phyloP scores from a whole-genome alignment of 2,113 vertebrate species.

The Centropus unirufus region DNA sequence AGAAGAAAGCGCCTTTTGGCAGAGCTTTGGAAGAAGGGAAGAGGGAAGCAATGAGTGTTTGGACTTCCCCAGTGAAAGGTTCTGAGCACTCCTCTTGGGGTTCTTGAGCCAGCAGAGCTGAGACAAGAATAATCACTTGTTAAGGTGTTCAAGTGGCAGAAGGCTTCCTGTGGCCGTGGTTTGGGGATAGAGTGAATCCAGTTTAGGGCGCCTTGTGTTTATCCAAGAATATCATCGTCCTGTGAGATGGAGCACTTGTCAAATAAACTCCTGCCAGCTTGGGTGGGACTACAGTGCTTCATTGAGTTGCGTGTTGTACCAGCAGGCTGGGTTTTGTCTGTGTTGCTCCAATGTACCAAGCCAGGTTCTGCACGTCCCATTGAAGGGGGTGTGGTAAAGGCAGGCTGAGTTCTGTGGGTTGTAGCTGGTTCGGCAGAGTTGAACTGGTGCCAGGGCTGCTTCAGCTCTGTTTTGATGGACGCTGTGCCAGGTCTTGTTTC shows the following conservation, averaged over 20 bases:
- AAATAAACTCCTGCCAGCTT: background rate
- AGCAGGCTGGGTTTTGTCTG: background rate
- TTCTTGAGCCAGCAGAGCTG: background rate
- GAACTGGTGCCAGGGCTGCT: background rate
- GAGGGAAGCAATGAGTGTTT: background rate
- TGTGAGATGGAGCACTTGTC: background rate
- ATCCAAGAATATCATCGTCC: background rate
- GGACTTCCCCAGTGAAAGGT: background rate
- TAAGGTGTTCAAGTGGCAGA: background rate
- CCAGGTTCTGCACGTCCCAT: background rate
- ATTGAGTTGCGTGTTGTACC: rapidly evolving
- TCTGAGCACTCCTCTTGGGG: rapidly evolving
- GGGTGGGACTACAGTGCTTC: background rate
- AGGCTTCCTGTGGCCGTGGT: background rate
- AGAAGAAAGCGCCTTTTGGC: background rate
- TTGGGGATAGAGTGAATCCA: background rate
- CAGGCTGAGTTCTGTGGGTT: background rate
- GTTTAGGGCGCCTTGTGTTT: background rate
- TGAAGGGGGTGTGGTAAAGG: rapidly evolving
- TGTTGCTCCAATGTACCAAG: rapidly evolving
- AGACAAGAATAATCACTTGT: background rate
- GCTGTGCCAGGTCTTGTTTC: background rate
- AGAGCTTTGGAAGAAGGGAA: background rate
- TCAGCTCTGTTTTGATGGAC: background rate
- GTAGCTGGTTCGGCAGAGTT: background rate